Percentiles rank a stretch among this genome's conserved stretches.
These are phyloP conservation scores for Drosophila pruinosa DNA, from an alignment of 1,140 invertebrate species.

Conservation along the genomic window DNA sequence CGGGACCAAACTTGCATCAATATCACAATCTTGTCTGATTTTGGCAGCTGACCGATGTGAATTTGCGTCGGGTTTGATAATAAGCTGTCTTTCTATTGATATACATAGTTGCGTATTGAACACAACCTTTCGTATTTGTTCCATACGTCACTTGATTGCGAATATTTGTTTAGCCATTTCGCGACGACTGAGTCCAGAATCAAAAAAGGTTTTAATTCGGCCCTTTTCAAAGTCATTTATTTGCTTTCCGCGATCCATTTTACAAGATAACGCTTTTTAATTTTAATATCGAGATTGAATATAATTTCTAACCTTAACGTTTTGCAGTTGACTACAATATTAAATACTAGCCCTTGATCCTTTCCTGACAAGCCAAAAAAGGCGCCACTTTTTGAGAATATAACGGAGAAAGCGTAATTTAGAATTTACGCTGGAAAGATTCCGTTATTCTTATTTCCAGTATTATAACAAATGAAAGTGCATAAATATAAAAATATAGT, in stretches of 20 bases:
- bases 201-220: too few relatives aligned
- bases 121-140: background rate
- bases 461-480: too few relatives aligned
- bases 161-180: background rate
- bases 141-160: too few relatives aligned
- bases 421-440: too few relatives aligned
- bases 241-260: background rate
- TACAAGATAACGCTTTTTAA: background rate
- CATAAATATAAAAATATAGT: too few relatives aligned
- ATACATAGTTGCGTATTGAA: background rate
- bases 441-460: too few relatives aligned
- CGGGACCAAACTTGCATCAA: too few relatives aligned
- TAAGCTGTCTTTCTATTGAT: background rate
- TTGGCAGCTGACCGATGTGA: background rate
- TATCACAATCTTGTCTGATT: too few relatives aligned
- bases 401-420: too few relatives aligned
- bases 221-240: background rate
- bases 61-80: conserved; percentile 5
- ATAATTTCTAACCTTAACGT: too few relatives aligned
- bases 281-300: too few relatives aligned
- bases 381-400: too few relatives aligned
- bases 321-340: background rate
- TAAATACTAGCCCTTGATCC: background rate
- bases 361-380: background rate
- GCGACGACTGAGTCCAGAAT: background rate